Base-by-base conservation (phyloP, 2,797 vertebrate genomes). In the Parambassis ranga region DNA sequence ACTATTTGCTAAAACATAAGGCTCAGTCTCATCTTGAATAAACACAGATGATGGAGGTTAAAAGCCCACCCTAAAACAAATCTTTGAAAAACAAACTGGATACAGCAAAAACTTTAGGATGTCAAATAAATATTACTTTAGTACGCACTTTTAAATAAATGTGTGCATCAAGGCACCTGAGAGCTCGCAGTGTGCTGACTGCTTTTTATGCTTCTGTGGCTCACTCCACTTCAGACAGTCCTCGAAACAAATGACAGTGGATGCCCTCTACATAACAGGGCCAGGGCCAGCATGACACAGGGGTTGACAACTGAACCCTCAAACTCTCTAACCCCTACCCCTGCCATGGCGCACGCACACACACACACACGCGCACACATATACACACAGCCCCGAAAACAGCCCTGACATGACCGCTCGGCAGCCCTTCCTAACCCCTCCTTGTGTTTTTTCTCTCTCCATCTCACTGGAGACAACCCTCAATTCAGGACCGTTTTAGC, bases 241-340 rank as follows among this genome's bases (percentile, higher is more conserved):
- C 81, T 75, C n/a, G 85, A 85, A 88, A 92, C 87, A 91, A 93
- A 93, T 93, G 88, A 87, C 86, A 87, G 75, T 84, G 86, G 79
- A 81, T 91, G 91, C 90, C 87, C 89, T 87, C 81, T 87, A 91
- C 86, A 90, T 86, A 90, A 90, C 88, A 89, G 82, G 85, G 83
- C 77, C 87, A 87, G 90, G 87, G 83, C 86, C 89, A 87, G 90
- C 89, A 85, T 85, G 92, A 92, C 75, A 81, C 85, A 87, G 80
- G 83, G 77, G 80, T 87, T 93, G 91, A 93, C 91, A 92, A 89
- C 64, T 89, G 91, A 91, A 91, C 92, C 88, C 89, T 92, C 79
- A 82, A 67, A 85, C 81, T 83, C 77, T 70, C 77, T 79, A 73
- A 82, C 71, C 81, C 74, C 64, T 69, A 80, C 41, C 65, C 74